Percentiles rank a stretch among this genome's conserved stretches.
Conservation (phyloP, 2,888 invertebrate genomes). For the Neoascia interrupta region DNA sequence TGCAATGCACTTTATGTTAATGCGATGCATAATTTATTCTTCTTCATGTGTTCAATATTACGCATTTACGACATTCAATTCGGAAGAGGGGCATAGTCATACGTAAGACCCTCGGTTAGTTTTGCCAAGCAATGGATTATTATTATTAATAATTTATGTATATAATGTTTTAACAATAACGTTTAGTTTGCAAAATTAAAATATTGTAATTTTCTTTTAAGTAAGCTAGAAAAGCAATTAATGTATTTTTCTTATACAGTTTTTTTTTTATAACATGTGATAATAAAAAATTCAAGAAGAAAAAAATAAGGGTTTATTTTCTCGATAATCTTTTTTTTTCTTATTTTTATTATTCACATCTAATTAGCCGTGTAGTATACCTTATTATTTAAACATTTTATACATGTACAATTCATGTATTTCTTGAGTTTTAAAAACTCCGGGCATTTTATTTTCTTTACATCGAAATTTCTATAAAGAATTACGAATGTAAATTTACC, state of each 20-base stretch:
- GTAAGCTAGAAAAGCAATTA: conserved; percentile 47
- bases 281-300: conserved; percentile 15
- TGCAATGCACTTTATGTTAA: conserved; percentile 39
- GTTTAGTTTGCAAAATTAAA: conserved; percentile 25
- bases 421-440: conserved; percentile 65
- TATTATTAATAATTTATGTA: conserved; percentile 19
- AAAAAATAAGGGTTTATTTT: conserved; percentile 30
- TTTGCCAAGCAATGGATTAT: conserved; percentile 62
- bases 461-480: conserved; percentile 29
- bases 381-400: conserved; percentile 26
- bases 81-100: conserved; percentile 28
- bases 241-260: background rate
- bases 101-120: conserved; percentile 29
- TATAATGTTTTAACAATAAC: conserved; percentile 60
- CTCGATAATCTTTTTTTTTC: conserved; percentile 1
- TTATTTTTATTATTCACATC: conserved; percentile 55
- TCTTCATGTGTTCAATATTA: conserved; percentile 22
- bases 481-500: conserved; percentile 4
- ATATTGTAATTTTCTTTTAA: conserved; percentile 2
- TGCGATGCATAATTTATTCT: conserved; percentile 29
- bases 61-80: conserved; percentile 57
- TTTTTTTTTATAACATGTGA: background rate
- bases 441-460: conserved; percentile 45
- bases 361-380: conserved; percentile 59
- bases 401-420: conserved; percentile 12